Conservation (phyloP, 1,140 invertebrate species). For the Drosophila auraria region DNA sequence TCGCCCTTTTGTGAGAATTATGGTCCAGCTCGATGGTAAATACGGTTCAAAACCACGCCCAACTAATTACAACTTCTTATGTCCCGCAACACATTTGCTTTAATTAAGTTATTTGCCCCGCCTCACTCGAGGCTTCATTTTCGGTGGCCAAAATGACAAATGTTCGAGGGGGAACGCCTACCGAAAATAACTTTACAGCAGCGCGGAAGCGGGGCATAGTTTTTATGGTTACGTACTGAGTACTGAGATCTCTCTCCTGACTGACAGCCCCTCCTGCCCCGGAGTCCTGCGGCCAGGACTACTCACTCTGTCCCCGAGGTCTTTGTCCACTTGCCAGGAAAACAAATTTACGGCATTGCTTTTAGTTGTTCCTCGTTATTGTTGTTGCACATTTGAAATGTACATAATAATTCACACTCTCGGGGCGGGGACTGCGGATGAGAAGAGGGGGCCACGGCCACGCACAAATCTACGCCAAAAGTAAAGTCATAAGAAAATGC, state of each 20-base stretch:
- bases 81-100: slow-evolving; percentile 72
- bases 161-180: slow-evolving; percentile 59
- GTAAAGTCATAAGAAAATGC: slow-evolving; percentile 83
- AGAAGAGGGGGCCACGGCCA: slow-evolving; percentile 50
- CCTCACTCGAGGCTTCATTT: slow-evolving; percentile 2
- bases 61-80: slow-evolving; percentile 79
- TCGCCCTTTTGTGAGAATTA: slow-evolving; percentile 18
- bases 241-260: slow-evolving; percentile 17
- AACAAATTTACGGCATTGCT: slow-evolving; percentile 81
- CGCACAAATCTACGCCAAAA: slow-evolving; percentile 62
- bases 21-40: slow-evolving; percentile 58
- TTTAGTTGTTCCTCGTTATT: slow-evolving; percentile 73
- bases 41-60: slow-evolving; percentile 56
- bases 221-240: slow-evolving; percentile 49
- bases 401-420: slow-evolving; percentile 79
- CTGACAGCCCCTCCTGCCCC: slow-evolving; percentile 5
- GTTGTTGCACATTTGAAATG: slow-evolving; percentile 79
- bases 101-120: slow-evolving; percentile 72
- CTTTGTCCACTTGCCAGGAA: slow-evolving; percentile 60
- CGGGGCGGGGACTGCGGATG: background rate
- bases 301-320: slow-evolving; percentile 33
- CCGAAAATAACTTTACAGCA: slow-evolving; percentile 72
- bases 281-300: slow-evolving; percentile 7
- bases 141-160: slow-evolving; percentile 67
- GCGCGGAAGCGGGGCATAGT: slow-evolving; percentile 63